Base-by-base conservation (phyloP, 1,140 invertebrate genomes). In the Brachionus paranguensis region DNA sequence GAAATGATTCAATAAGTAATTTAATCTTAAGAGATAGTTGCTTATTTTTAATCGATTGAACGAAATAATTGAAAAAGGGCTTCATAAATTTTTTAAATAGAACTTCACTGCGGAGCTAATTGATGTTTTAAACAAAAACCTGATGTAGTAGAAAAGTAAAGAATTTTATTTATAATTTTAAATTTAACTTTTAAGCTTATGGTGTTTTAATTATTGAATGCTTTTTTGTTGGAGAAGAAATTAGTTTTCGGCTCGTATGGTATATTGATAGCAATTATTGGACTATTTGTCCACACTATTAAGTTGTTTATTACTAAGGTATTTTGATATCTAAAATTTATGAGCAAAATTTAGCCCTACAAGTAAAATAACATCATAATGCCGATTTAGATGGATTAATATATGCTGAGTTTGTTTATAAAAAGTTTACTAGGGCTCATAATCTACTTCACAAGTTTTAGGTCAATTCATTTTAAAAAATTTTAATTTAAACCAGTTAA, bases 401-500 rank as follows among this genome's bases (percentile, higher is more conserved):
- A 60, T 60, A 60, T 60, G 53, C 53, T 60, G 53, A 60, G 20
- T 60, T 60, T 60, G 53, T 60, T 60, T 60, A 60, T 17, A 60
- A 60, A 60, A 60, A 60, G 53, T 60, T 60, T 60, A 60, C 53
- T 60, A 24, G 53, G 53, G 20, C 53, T 60, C 17, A 20, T 60
- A 60, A 60, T 60, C 53, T 60, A 60, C 53, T 60, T 60, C 53
- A 60, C 53, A 60, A 60, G 53, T 60, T 60, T 60, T 60, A 60
- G 53, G 53, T 60, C 53, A 60, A 60, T 60, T 60, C 17, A 60
- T 60, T 60, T 60, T 60, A 20, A 60, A 53, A 53, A 60, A 60
- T 60, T 60, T 60, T 60, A 60, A 60, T 60, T 60, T 60, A 60
- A 60, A 60, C 53, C 53, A 60, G 53, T 60, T 60, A 60, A 60